A percentile compares a stretch with the other conserved stretches of the same genome.
Conservation (phyloP, 2,113 vertebrate genomes). For the Passer montanus region DNA sequence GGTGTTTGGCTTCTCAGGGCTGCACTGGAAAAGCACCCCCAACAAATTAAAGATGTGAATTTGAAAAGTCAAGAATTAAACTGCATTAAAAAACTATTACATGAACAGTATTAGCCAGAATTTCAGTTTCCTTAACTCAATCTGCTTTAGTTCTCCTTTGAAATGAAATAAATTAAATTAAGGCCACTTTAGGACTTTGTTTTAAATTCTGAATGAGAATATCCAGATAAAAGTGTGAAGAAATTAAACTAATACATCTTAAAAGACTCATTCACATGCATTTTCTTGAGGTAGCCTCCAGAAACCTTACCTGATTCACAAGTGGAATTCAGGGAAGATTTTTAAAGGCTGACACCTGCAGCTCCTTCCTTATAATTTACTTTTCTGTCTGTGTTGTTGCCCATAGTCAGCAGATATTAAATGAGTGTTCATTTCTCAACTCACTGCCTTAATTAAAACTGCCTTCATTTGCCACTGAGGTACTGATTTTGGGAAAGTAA, state of each 20-base stretch:
- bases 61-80: neutral
- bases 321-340: neutral
- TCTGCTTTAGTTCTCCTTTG: neutral
- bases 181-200: neutral
- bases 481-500: neutral
- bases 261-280: neutral
- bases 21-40: neutral
- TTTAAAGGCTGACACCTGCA: neutral
- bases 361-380: neutral
- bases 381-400: neutral
- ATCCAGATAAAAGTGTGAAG: neutral
- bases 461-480: neutral
- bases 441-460: neutral
- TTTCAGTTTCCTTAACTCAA: neutral
- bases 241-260: neutral
- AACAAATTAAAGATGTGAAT: neutral
- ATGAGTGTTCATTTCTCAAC: neutral
- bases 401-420: neutral
- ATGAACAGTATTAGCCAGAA: neutral
- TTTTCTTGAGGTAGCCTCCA: neutral
- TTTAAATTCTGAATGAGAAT: neutral
- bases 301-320: neutral
- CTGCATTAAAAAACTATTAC: neutral
- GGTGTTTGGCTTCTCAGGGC: neutral
- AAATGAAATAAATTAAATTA: neutral